Conservation (phyloP, 2,888 invertebrate genomes). For the Listrodromus nycthemerus region DNA sequence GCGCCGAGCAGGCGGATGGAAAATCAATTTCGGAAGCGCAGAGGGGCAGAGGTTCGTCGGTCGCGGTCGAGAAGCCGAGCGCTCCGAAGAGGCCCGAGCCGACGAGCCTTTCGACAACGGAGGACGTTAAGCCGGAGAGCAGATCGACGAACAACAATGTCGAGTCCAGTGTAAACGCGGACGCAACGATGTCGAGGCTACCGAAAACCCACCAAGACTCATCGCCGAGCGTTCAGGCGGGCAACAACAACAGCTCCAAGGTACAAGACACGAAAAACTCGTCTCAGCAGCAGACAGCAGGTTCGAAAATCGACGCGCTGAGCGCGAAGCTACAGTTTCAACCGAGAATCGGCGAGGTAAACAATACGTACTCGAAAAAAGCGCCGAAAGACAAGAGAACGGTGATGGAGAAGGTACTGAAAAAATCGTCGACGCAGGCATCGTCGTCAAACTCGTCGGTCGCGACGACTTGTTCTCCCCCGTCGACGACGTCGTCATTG, state of each 20-base stretch:
- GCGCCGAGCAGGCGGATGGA: slow-evolving; percentile 1
- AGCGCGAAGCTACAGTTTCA: slow-evolving; percentile 82
- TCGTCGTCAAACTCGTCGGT: slow-evolving; percentile 29
- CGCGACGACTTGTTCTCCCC: background rate
- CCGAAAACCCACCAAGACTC: slow-evolving; percentile 36
- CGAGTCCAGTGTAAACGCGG: slow-evolving; percentile 6
- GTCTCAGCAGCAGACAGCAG: slow-evolving; percentile 65
- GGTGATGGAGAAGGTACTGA: slow-evolving; percentile 69
- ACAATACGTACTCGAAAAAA: slow-evolving; percentile 80
- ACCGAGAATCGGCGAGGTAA: slow-evolving; percentile 80
- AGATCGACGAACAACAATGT: slow-evolving; percentile 59
- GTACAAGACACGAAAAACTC: slow-evolving; percentile 51
- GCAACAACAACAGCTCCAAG: slow-evolving; percentile 42
- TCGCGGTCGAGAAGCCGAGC: background rate
- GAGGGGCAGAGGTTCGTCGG: slow-evolving; percentile 47
- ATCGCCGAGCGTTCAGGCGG: slow-evolving; percentile 15
- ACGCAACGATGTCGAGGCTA: slow-evolving; percentile 19
- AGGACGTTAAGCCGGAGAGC: slow-evolving; percentile 61
- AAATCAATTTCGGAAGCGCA: slow-evolving; percentile 40
- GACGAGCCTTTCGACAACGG: background rate
- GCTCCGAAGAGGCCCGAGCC: background rate
- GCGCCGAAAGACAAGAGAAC: slow-evolving; percentile 76
- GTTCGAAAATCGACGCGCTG: slow-evolving; percentile 82
- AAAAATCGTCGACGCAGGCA: slow-evolving; percentile 69
- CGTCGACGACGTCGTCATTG: slow-evolving; percentile 7